These are phyloP conservation scores for Drosophila fungiperda DNA, from an alignment of 2,888 invertebrate species.

Conservation along the genomic window DNA sequence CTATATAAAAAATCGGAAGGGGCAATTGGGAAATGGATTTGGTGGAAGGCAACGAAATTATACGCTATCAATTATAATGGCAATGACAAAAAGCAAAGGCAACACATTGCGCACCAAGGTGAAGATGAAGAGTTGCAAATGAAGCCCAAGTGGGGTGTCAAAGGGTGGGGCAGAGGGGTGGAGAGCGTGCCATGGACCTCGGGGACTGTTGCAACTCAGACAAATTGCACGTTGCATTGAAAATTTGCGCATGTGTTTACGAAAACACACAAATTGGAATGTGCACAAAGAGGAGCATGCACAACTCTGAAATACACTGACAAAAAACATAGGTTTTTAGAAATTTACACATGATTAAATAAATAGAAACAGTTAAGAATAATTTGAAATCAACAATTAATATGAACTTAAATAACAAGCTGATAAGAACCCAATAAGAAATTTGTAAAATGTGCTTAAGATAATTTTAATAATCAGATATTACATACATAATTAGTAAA, in stretches of 20 bases:
- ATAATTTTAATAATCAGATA: no score
- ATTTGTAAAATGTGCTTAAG: not conserved
- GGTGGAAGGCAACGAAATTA: constrained; percentile 69
- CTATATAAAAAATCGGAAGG: constrained; percentile 5
- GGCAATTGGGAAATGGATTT: constrained; percentile 41
- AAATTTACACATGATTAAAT: not conserved
- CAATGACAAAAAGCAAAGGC: constrained; percentile 79
- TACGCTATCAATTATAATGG: constrained; percentile 80
- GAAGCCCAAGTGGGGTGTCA: constrained; percentile 4
- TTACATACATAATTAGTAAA: not conserved
- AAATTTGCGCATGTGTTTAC: constrained; percentile 66
- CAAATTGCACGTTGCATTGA: constrained; percentile 69
- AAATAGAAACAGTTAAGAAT: not conserved
- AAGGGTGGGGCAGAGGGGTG: not conserved
- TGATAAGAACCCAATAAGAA: not conserved
- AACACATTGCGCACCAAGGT: constrained; percentile 55
- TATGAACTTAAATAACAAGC: not conserved
- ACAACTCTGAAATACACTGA: constrained; percentile 34
- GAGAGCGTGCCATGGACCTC: not conserved
- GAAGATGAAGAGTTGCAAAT: constrained; percentile 57
- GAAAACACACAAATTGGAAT: constrained; percentile 34
- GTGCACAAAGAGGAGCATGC: not conserved
- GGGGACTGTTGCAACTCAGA: constrained; percentile 44
- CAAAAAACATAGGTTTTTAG: not conserved
- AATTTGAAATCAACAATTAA: not conserved